Percentiles rank a stretch among this genome's conserved stretches.
phyloP scores from a whole-genome alignment of 2,888 invertebrate species.

The Campoplex capitator region DNA sequence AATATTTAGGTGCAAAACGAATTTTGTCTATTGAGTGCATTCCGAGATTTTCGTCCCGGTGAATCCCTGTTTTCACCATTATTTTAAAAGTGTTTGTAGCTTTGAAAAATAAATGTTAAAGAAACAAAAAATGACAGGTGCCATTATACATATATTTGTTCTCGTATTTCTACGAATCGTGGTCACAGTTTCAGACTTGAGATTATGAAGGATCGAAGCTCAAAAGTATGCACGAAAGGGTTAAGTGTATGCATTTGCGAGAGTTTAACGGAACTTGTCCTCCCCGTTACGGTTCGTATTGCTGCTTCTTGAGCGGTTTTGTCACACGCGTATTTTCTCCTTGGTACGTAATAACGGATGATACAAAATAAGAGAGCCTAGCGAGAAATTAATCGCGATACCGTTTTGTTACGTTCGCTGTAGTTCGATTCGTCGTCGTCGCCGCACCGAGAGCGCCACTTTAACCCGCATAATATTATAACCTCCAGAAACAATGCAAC shows the following conservation, averaged over 20 bases:
- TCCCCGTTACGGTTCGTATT: constrained; percentile 25
- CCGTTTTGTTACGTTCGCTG: constrained; percentile 49
- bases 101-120: background rate
- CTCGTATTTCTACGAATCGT: background rate
- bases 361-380: constrained; percentile 10
- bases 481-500: constrained; percentile 32
- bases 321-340: constrained; percentile 37
- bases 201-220: constrained; percentile 6
- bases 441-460: constrained; percentile 25
- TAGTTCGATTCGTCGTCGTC: constrained; percentile 38
- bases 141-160: background rate
- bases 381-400: constrained; percentile 53
- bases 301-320: background rate
- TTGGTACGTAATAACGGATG: constrained; percentile 38
- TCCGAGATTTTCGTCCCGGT: no score
- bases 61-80: no score
- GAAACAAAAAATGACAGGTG: background rate
- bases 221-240: constrained; percentile 9
- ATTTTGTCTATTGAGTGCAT: background rate
- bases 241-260: background rate
- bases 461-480: constrained; percentile 22
- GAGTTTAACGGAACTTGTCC: constrained; percentile 20
- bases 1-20: background rate
- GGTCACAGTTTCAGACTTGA: background rate
- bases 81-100: no score